Percentiles rank a stretch among this genome's conserved stretches.
Evolutionary conservation across 2,797 vertebrate genomes (phyloP).

Genomic region (Sus cebifrons): DNA sequence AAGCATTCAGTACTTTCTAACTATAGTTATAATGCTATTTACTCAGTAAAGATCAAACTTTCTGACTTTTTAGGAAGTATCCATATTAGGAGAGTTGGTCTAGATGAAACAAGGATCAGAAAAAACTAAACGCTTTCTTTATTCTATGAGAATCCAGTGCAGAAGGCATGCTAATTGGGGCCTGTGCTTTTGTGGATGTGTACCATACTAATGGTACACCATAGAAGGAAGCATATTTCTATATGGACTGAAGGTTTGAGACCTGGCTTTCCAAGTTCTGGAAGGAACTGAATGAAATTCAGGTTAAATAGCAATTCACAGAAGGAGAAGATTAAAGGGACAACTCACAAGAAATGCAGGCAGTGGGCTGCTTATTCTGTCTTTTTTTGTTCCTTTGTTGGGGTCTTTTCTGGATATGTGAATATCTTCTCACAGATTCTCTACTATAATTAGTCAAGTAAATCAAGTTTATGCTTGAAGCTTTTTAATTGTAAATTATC

Average conservation of each 20-base stretch:
- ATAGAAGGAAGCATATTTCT: neutral
- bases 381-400: neutral
- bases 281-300: neutral
- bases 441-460: neutral
- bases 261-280: slow-evolving; percentile 5
- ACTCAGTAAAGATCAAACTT: neutral
- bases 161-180: neutral
- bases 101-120: neutral
- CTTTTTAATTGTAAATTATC: neutral
- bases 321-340: neutral
- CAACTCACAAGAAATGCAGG: neutral
- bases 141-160: neutral
- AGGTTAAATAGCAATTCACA: neutral
- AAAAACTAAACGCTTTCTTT: neutral
- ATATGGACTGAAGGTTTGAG: neutral
- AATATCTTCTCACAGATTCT: neutral
- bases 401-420: neutral
- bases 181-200: neutral
- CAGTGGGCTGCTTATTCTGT: neutral
- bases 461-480: neutral
- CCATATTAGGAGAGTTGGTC: neutral
- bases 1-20: neutral
- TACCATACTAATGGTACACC: neutral
- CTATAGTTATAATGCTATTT: neutral
- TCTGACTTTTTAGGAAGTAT: neutral